Conservation (phyloP, 2,797 vertebrate species). For the Petrocephalus schoutedeni region DNA sequence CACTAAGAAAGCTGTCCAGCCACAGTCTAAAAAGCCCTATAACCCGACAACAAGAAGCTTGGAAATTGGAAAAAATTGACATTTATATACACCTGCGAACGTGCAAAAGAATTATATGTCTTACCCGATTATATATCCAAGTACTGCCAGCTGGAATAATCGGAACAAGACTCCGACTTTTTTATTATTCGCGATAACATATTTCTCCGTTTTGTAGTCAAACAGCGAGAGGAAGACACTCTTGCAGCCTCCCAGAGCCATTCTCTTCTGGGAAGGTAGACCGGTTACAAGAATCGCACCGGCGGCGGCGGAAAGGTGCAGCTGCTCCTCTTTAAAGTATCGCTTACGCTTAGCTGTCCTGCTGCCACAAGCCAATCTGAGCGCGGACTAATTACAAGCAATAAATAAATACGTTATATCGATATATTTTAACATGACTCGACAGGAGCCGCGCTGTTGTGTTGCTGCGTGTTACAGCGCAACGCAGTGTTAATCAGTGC, state of each 20-base stretch:
- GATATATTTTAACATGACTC: background rate
- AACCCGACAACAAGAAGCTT: background rate
- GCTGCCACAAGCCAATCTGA: background rate
- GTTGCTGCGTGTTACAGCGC: background rate
- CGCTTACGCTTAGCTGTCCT: background rate
- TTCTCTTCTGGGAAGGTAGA: conserved; percentile 24
- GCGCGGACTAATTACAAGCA: background rate
- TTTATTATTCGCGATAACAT: conserved; percentile 87
- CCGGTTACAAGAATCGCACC: background rate
- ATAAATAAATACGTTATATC: background rate
- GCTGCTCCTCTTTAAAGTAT: no score
- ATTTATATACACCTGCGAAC: background rate
- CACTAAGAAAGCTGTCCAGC: background rate
- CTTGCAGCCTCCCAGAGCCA: conserved; percentile 60
- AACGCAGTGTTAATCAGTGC: background rate
- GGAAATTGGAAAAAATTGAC: no score
- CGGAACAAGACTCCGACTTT: conserved; percentile 85
- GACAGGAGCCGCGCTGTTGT: background rate
- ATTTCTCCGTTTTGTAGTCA: conserved; percentile 94
- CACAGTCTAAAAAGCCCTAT: background rate
- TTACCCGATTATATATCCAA: conserved; percentile 79
- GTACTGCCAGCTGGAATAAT: conserved; percentile 78
- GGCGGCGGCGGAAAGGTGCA: background rate
- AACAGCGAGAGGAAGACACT: conserved; percentile 70
- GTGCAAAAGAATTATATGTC: conserved; percentile 15